phyloP scores from a whole-genome alignment of 2,888 invertebrate genomes.

The Bruchidius siliquastri region DNA sequence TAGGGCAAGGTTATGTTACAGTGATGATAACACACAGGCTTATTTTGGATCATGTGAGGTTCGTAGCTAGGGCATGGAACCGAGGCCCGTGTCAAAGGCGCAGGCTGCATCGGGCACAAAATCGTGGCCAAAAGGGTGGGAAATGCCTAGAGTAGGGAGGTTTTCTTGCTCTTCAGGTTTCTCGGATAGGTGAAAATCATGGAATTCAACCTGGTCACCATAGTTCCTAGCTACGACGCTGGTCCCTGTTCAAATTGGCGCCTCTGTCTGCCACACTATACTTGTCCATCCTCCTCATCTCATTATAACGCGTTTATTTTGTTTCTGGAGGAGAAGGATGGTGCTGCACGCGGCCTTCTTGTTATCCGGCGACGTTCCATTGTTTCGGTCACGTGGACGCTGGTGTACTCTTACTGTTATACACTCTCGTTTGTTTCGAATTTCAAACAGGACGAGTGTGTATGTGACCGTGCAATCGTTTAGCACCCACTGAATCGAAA shows the following conservation, averaged over 20 bases:
- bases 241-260: background rate
- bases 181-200: too few relatives aligned
- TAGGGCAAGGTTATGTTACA: too few relatives aligned
- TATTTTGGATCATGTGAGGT: too few relatives aligned
- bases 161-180: too few relatives aligned
- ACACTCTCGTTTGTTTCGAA: slow-evolving; percentile 31
- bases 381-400: slow-evolving; percentile 33
- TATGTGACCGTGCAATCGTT: slow-evolving; percentile 22
- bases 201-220: too few relatives aligned
- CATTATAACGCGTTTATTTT: slow-evolving; percentile 33
- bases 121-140: too few relatives aligned
- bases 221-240: too few relatives aligned
- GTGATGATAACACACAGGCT: too few relatives aligned
- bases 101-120: too few relatives aligned
- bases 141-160: too few relatives aligned
- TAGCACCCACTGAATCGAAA: slow-evolving; percentile 6
- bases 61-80: too few relatives aligned
- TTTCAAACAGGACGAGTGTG: slow-evolving; percentile 21
- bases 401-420: slow-evolving; percentile 27
- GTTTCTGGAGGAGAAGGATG: slow-evolving; percentile 20
- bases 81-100: too few relatives aligned
- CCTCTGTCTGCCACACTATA: background rate
- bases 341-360: slow-evolving; percentile 31
- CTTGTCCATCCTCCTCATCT: slow-evolving; percentile 26
- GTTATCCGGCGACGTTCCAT: slow-evolving; percentile 32